Conservation (phyloP, 2,888 invertebrate genomes). For the Esperia sulphurella region DNA sequence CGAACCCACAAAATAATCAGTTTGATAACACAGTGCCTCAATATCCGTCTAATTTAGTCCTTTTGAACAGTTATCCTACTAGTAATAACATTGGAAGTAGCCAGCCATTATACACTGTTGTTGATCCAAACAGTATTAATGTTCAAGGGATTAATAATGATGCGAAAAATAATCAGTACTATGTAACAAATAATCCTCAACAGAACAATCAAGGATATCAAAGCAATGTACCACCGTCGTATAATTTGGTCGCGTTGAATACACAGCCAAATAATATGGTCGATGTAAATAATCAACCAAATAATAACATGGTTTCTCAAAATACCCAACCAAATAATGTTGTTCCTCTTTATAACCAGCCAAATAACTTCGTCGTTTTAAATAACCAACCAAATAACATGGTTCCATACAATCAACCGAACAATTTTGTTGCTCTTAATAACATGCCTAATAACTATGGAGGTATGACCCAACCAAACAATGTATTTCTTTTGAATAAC, state of each 20-base stretch:
- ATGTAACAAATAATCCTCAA: not conserved
- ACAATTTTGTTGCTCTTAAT: not conserved
- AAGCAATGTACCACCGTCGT: not conserved
- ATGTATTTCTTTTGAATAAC: not conserved
- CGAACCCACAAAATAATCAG: not conserved
- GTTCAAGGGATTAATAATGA: not conserved
- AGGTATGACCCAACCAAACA: not conserved
- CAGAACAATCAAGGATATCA: not conserved
- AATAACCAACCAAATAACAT: not conserved
- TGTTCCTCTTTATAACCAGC: not conserved
- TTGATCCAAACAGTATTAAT: not conserved
- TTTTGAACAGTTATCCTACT: not conserved
- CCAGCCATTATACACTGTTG: not conserved
- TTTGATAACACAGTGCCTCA: not conserved
- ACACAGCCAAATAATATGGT: not conserved
- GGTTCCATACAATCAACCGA: not conserved
- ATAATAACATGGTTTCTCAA: not conserved
- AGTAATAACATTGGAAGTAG: not conserved
- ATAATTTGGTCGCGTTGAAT: constrained; percentile 1
- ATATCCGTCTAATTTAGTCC: not conserved
- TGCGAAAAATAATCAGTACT: not conserved
- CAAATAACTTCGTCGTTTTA: not conserved
- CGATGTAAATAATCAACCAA: not conserved
- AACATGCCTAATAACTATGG: not conserved
- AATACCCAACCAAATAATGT: not conserved